A percentile compares a stretch with the other conserved stretches of the same genome.
These are phyloP conservation scores for Rhopalosiphum padi DNA, from an alignment of 1,140 invertebrate species.

Conservation along the genomic window DNA sequence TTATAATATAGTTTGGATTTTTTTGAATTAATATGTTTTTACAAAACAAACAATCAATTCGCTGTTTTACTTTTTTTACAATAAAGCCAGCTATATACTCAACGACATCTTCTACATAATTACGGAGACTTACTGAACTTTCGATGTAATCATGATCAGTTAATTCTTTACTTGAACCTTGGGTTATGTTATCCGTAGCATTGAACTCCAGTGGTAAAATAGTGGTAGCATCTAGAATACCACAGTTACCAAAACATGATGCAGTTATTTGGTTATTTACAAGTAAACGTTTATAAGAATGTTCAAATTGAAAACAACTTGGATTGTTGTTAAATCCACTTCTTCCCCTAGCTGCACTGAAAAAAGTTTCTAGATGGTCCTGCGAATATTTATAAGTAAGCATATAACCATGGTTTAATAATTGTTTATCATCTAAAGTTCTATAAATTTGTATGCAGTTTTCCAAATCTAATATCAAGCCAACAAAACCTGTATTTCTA, in stretches of 20 bases:
- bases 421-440: no score
- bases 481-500: no score
- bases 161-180: not conserved
- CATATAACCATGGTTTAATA: no score
- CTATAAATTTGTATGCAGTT: no score
- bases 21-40: not conserved
- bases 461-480: no score
- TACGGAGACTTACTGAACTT: not conserved
- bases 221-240: not conserved
- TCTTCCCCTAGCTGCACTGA: no score
- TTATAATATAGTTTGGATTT: not conserved
- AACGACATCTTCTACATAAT: not conserved
- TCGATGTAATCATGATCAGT: slow-evolving; percentile 15
- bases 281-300: not conserved
- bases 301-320: slow-evolving; percentile 15
- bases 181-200: not conserved
- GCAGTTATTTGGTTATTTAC: slow-evolving; percentile 6
- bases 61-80: not conserved
- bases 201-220: slow-evolving; percentile 9
- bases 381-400: no score
- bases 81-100: not conserved
- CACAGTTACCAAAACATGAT: not conserved
- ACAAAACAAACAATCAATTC: not conserved
- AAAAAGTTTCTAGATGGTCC: no score
- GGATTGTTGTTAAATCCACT: no score